Base-by-base conservation (phyloP, 2,113 vertebrate genomes). In the Cariama cristata region DNA sequence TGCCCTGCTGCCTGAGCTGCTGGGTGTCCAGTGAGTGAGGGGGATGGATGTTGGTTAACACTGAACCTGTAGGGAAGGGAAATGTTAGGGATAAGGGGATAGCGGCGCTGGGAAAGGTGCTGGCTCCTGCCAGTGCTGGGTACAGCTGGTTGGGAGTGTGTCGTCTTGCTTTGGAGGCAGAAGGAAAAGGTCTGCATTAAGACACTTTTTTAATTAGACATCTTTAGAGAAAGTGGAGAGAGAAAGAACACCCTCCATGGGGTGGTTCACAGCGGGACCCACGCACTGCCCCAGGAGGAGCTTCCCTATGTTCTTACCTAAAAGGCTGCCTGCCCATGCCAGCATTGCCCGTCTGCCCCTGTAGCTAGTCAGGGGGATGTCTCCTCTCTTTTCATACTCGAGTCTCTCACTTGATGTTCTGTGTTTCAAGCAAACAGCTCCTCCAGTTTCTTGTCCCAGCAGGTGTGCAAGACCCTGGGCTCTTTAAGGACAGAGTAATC, bases 71-170 rank as follows among this genome's bases (percentile, higher is more conserved):
- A 58, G 38, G 14, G 50, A 32, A 81, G 24, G n/a, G 28, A 32
- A 7, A 52, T 4, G 11, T 44, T 23, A 4, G 14, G 42, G 33
- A 8, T 66, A 49, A 62, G 0, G 24, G 49, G 77, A 20, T 13
- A 35, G 55, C 44, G 40, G 42, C 4, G 8, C 33, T 53, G 11
- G 38, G 28, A 58, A 58, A 63, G 12, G 9, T 23, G 42, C 22
- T 79, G 66, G 38, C 45, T 74, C 22, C 35, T 60, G 19, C 23
- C 23, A 8, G 30, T 19, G 32, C 80, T 67, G 22, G 40, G 35
- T 45, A 9, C 50, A 52, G 19, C 60, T 66, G 20, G 5, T 24
- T 59, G n/a, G n/a, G 42, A 79, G 8, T 0, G 0, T 38, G 27
- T 62, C 11, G 7, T 44, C 35, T 60, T 75, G 58, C 13, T 35